phyloP scores from a whole-genome alignment of 2,113 vertebrate species.

The Alouatta palliata region DNA sequence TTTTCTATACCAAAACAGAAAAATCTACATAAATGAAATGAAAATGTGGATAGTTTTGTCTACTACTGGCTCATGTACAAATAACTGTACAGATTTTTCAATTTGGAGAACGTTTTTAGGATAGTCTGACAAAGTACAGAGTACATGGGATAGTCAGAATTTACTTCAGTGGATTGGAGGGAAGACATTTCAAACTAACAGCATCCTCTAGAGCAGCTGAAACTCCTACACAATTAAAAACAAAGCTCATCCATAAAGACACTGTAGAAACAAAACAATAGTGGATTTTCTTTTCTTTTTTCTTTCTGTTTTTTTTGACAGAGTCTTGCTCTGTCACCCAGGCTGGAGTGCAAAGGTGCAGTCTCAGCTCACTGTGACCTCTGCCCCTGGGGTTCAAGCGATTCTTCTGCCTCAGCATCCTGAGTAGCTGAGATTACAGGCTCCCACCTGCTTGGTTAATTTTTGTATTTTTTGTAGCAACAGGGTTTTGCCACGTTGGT shows the following conservation, averaged over 20 bases:
- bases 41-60: not conserved
- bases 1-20: slow-evolving; percentile 87
- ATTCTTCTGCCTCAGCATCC: too few relatives aligned
- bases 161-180: not conserved
- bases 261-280: not conserved
- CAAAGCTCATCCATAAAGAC: not conserved
- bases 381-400: too few relatives aligned
- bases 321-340: too few relatives aligned
- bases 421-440: too few relatives aligned
- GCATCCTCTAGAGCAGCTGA: not conserved
- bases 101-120: not conserved
- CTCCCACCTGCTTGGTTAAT: too few relatives aligned
- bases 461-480: too few relatives aligned
- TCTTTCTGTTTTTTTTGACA: too few relatives aligned
- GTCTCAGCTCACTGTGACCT: too few relatives aligned
- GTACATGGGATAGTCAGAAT: not conserved
- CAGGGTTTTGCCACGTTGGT: too few relatives aligned
- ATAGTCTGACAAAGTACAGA: not conserved
- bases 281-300: too few relatives aligned
- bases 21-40: not conserved
- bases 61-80: not conserved
- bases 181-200: not conserved
- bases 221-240: not conserved
- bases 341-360: too few relatives aligned
- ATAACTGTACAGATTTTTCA: not conserved